Base-by-base conservation (phyloP, 2,797 vertebrate genomes). In the Psittacula echo region DNA sequence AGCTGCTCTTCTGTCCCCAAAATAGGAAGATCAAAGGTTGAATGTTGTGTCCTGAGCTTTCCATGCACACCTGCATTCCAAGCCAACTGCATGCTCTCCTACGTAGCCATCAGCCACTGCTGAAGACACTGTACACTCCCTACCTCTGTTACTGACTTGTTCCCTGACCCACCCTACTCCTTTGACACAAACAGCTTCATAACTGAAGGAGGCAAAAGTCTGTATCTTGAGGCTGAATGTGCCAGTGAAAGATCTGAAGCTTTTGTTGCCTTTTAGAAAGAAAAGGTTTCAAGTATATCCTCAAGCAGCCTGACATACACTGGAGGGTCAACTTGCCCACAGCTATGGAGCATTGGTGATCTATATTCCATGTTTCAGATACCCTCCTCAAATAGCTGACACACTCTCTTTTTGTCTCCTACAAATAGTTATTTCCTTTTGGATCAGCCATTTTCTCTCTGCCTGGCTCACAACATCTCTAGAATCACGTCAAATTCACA, bases 291-390 rank as follows among this genome's bases (percentile, higher is more conserved):
- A 30, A 72, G 60, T 37, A 2, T 53, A 5, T 75, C 68, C 74
- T 82, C 84, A 66, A 72, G n/a, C 30, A 88, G 8, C 24, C 78
- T 87, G 67, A 62, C 30, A 20, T 22, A 16, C 32, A 50, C 62
- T 14, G 53, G 84, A 72, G 50, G 42, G 86, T 76, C 54, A 50
- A 18, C 16, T 32, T 5, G 37, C 71, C 85, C 23, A 5, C 50
- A 86, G 70, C 73, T 34, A 20, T 1, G 0, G 62, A 66, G 64
- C 5, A 17, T 4, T 84, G 89, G 30, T 79, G 67, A 93, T 90
- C 53, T 68, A 42, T 90, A 86, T 90, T 95, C 90, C 47, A 82
- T 92, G 74, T 50, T 60, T 85, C 84, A 82, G 86, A 34, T 58
- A 14, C 16, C 24, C 23, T 20, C 41, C 51, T 86, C 90, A 77